These are phyloP conservation scores for Bursaphelenchus mucronatus DNA, from an alignment of 1,140 invertebrate species.

Conservation along the genomic window DNA sequence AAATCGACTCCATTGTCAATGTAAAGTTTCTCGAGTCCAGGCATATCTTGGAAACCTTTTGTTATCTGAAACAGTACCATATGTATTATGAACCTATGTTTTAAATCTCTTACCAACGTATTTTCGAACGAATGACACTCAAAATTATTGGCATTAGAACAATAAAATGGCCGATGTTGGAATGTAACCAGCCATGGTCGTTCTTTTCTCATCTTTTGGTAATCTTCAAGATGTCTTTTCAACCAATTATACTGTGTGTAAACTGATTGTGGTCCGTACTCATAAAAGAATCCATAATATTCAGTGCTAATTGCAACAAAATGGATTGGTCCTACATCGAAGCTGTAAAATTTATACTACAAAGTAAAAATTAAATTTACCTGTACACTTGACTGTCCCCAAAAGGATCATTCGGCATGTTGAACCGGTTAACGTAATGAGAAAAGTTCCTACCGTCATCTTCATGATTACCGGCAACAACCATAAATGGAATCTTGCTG, in stretches of 20 bases:
- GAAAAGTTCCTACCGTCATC: slow-evolving; percentile 49
- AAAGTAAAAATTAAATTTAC: slow-evolving; percentile 77
- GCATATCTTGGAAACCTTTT: slow-evolving; percentile 49
- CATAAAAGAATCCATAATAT: slow-evolving; percentile 72
- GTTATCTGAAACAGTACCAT: slow-evolving; percentile 33
- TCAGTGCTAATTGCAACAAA: slow-evolving; percentile 78
- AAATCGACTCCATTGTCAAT: slow-evolving; percentile 82
- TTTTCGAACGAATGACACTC: slow-evolving; percentile 75
- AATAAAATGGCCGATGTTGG: slow-evolving; percentile 93
- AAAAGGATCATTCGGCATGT: slow-evolving; percentile 56
- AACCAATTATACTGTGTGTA: slow-evolving; percentile 84
- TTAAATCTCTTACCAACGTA: slow-evolving; percentile 30
- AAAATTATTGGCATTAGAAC: slow-evolving; percentile 78
- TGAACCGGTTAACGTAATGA: slow-evolving; percentile 61
- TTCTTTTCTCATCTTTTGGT: slow-evolving; percentile 62
- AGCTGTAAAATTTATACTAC: slow-evolving; percentile 62
- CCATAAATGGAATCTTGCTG: slow-evolving; percentile 62
- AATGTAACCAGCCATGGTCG: slow-evolving; percentile 86
- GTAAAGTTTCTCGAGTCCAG: slow-evolving; percentile 76
- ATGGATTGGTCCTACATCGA: not conserved
- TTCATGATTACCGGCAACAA: slow-evolving; percentile 63
- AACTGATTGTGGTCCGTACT: slow-evolving; percentile 79
- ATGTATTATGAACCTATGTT: not conserved
- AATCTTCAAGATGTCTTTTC: slow-evolving; percentile 69
- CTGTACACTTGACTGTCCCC: slow-evolving; percentile 63